Conservation (phyloP, 2,113 vertebrate species). For the Columba livia region DNA sequence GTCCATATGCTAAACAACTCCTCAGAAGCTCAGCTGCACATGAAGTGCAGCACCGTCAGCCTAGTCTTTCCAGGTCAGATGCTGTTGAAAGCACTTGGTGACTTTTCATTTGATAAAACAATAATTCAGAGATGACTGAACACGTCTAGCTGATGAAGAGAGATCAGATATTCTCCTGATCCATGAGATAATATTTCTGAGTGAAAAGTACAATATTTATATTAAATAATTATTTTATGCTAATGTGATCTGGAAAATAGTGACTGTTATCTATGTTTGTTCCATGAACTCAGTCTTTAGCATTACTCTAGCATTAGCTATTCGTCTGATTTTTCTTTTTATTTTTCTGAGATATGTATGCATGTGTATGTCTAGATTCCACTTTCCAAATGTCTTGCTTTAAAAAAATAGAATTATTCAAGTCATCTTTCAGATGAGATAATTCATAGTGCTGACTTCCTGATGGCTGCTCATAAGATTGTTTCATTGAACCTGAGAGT, state of each 20-base stretch:
- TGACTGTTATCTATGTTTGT: neutral
- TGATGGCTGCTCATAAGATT: neutral
- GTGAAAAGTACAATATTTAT: neutral
- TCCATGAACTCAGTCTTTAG: neutral
- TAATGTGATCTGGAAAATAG: neutral
- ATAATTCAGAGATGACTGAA: slow-evolving; percentile 46
- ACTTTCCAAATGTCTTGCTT: neutral
- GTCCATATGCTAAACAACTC: neutral
- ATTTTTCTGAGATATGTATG: neutral
- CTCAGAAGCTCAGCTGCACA: neutral
- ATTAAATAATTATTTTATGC: neutral
- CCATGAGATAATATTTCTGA: neutral
- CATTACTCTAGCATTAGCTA: neutral
- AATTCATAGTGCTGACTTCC: neutral
- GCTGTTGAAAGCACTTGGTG: neutral
- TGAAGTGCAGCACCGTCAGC: neutral
- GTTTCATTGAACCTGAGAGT: neutral
- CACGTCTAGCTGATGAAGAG: neutral
- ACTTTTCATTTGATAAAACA: slow-evolving; percentile 28
- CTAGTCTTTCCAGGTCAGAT: slow-evolving; percentile 12
- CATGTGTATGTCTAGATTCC: neutral
- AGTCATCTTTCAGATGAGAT: neutral
- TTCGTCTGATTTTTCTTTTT: neutral
- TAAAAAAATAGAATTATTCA: neutral
- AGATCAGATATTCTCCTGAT: neutral